A percentile compares a stretch with the other conserved stretches of the same genome.
Conservation (phyloP, 1,140 invertebrate species). For the Lordiphosa mommai region DNA sequence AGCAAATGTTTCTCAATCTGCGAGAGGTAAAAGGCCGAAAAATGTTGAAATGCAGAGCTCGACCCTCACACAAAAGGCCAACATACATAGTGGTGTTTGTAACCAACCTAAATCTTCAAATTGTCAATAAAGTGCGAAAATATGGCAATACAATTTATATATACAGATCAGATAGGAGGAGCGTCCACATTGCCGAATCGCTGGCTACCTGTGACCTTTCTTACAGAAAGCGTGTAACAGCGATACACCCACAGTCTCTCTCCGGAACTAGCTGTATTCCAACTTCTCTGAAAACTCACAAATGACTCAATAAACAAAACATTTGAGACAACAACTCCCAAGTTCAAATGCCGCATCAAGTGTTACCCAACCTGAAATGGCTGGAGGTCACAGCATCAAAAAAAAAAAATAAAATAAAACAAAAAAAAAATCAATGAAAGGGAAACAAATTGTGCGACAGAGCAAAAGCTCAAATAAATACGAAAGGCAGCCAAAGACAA, state of each 20-base stretch:
- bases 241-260: neutral
- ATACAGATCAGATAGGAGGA: neutral
- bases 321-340: constrained; percentile 31
- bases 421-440: constrained; percentile 41
- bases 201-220: neutral
- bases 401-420: neutral
- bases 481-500: constrained; percentile 45
- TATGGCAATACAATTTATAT: constrained; percentile 84
- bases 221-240: neutral
- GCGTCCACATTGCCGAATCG: neutral
- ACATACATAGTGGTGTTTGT: constrained; percentile 94
- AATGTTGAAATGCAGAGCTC: constrained; percentile 99
- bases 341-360: constrained; percentile 38
- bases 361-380: constrained; percentile 21
- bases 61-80: constrained; percentile 93
- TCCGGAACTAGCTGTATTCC: no score
- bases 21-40: no score
- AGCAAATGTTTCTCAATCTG: no score
- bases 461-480: constrained; percentile 45
- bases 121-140: no score
- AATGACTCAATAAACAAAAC: constrained; percentile 21
- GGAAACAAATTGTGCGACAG: constrained; percentile 39
- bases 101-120: constrained; percentile 90
- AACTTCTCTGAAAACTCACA: constrained; percentile 2
- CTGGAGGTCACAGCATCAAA: constrained; percentile 20